phyloP scores from a whole-genome alignment of 1,140 invertebrate genomes.

The Drosophila prosaltans region DNA sequence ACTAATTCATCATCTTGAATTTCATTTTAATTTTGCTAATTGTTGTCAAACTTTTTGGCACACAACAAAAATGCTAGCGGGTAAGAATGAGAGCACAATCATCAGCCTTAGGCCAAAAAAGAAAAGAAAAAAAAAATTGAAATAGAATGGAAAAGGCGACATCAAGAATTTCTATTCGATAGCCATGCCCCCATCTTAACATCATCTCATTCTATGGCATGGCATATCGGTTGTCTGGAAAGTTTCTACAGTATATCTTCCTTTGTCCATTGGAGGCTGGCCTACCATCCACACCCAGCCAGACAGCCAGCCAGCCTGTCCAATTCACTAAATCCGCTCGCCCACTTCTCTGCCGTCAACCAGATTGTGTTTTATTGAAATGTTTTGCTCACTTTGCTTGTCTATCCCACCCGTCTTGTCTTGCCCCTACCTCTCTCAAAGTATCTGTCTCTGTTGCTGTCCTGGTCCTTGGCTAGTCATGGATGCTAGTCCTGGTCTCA shows the following conservation, averaged over 20 bases:
- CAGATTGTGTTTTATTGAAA: constrained; percentile 47
- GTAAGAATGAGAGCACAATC: not conserved
- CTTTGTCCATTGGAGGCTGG: constrained; percentile 6
- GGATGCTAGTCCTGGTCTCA: constrained; percentile 12
- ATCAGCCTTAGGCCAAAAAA: constrained; percentile 4
- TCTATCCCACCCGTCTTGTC: too few species aligned
- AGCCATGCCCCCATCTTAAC: not conserved
- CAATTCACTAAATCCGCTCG: constrained; percentile 20
- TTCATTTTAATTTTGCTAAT: constrained; percentile 44
- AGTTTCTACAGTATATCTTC: constrained; percentile 21
- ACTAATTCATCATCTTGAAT: not conserved
- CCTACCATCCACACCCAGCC: too few species aligned
- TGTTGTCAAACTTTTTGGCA: constrained; percentile 53
- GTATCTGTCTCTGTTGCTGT: not conserved
- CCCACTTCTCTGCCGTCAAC: constrained; percentile 26
- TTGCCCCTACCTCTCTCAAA: not conserved
- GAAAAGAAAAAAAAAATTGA: constrained; percentile 1
- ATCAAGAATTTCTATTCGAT: constrained; percentile 21
- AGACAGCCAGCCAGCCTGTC: not conserved
- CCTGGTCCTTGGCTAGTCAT: not conserved
- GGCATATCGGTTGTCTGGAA: constrained; percentile 11
- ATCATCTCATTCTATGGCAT: not conserved
- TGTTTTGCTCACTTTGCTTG: constrained; percentile 17
- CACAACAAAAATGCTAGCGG: constrained; percentile 11
- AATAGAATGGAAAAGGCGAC: constrained; percentile 27